Evolutionary conservation across 92 coral and sea anemone genomes (phyloP).

Genomic region (Phymanthus crucifer): DNA sequence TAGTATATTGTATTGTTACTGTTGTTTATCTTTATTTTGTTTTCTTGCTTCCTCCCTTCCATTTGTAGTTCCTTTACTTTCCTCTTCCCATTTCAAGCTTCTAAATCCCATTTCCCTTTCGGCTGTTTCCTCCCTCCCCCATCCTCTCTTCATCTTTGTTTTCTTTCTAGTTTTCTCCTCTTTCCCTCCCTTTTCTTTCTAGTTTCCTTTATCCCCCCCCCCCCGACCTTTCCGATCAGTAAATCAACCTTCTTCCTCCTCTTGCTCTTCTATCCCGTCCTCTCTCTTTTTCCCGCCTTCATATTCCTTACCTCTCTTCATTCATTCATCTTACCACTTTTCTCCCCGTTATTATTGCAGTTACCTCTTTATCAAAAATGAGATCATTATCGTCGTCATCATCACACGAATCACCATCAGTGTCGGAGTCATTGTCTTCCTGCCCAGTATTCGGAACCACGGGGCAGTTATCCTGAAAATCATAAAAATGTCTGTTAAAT

Average conservation of each 20-base stretch:
- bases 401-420: constrained; percentile 76
- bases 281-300: background rate
- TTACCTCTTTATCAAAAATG: constrained; percentile 66
- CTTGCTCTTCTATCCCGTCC: background rate
- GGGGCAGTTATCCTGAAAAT: constrained; percentile 83
- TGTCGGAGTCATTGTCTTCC: constrained; percentile 77
- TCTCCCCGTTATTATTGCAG: background rate
- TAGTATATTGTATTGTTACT: background rate
- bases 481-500: background rate
- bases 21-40: background rate
- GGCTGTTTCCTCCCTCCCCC: no score
- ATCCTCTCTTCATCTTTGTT: background rate
- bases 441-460: constrained; percentile 88
- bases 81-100: no score
- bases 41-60: background rate
- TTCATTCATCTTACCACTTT: background rate
- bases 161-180: background rate
- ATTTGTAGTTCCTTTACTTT: background rate
- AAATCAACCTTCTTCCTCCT: no score
- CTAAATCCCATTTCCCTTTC: no score
- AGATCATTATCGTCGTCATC: constrained; percentile 74
- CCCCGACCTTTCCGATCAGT: no score
- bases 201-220: no score
- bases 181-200: no score
- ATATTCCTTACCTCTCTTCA: background rate